Conservation (phyloP, 2,888 invertebrate genomes). For the Rutpela maculata region DNA sequence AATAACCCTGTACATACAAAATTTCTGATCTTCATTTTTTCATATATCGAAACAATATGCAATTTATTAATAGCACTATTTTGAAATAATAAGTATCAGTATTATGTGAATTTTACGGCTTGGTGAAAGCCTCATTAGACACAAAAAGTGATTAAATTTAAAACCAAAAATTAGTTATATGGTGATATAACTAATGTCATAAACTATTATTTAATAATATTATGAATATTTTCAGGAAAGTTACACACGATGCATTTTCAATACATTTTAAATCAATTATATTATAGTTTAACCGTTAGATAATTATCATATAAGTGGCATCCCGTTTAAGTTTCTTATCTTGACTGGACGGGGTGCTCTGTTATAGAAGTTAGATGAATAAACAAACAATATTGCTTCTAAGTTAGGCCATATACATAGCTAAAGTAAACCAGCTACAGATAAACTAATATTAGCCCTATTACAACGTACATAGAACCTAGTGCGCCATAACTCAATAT, state of each 20-base stretch:
- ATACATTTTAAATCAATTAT: neutral
- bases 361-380: slow-evolving; percentile 58
- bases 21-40: no score
- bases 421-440: slow-evolving; percentile 71
- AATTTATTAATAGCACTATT: no score
- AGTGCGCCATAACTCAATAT: slow-evolving; percentile 73
- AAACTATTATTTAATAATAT: no score
- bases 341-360: slow-evolving; percentile 53
- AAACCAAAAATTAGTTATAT: no score
- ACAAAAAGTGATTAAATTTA: no score
- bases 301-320: slow-evolving; percentile 16
- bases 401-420: slow-evolving; percentile 71
- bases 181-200: no score
- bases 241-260: neutral
- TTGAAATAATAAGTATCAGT: no score
- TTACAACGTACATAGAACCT: slow-evolving; percentile 68
- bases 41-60: no score
- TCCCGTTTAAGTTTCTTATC: slow-evolving; percentile 59
- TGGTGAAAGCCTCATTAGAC: no score
- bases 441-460: slow-evolving; percentile 73
- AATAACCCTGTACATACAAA: no score
- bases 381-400: slow-evolving; percentile 71
- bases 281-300: neutral
- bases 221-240: no score
- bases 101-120: no score